Base-by-base conservation (phyloP, 1,140 invertebrate genomes). In the Zaprionus camerounensis region DNA sequence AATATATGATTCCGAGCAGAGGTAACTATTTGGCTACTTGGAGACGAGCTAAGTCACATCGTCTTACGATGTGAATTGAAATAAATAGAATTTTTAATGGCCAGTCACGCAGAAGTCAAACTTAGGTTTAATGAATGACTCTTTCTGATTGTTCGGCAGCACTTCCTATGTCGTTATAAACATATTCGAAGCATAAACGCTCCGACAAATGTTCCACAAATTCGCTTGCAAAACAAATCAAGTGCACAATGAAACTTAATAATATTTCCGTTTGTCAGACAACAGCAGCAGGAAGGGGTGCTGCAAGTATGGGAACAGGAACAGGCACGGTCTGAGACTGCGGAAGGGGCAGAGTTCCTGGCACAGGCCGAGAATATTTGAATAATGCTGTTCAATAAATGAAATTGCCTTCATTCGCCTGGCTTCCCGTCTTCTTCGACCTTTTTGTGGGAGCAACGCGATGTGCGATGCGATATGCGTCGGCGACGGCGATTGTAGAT, bases 331-430 rank as follows among this genome's bases (percentile, higher is more conserved):
- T 17, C n/a, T 46, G 9, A 34, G 9, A 34, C 31, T 9, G 31
- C 11, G 31, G 9, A 34, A 1, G 41, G 44, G 20, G 12, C 46
- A 46, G n/a, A 46, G 36, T 38, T 20, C 11, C 12, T 7, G 31
- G 70, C 63, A 22, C 46, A 62, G 65, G 53, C 58, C 58, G 51
- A 44, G 46, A 66, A 82, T 71, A 83, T 87, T 88, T 88, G 78
- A 88, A 90, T 90, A 84, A 88, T 88, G 79, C 71, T 68, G 76
- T 79, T 80, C 79, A 90, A 88, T 90, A 90, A 90, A 79, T 74
- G 59, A 68, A 90, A 90, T 90, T 90, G 85, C 81, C 75, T 90
- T 90, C 68, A 80, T 85, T 85, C 81, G 75, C 61, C 58, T 62
- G 64, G 63, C 62, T 72, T 76, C 62, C 57, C 76, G 59, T 75